Percentiles rank a stretch among this genome's conserved stretches.
These are phyloP conservation scores for Pachyuromys duprasi DNA, from an alignment of 2,797 vertebrate species.

Conservation along the genomic window DNA sequence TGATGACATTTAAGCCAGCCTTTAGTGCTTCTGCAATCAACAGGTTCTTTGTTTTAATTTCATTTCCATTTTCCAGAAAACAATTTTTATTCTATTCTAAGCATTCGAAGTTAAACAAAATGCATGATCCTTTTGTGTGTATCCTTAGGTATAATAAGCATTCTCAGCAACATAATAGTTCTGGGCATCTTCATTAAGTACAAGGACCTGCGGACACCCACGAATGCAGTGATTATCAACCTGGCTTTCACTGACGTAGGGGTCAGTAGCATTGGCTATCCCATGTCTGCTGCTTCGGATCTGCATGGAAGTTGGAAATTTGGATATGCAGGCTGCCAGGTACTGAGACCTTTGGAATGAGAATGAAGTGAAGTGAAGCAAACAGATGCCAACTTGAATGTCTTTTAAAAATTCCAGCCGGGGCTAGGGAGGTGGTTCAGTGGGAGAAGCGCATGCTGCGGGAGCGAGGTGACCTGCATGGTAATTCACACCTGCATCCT, in stretches of 20 bases:
- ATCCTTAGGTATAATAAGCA: conserved; percentile 93
- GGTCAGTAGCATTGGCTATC: conserved; percentile 97
- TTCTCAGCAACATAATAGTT: conserved; percentile 95
- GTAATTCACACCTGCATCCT: not conserved
- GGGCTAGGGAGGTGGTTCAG: not conserved
- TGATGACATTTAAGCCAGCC: not conserved
- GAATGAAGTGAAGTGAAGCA: conserved; percentile 29
- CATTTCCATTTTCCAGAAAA: not conserved
- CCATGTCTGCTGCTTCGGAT: conserved; percentile 98
- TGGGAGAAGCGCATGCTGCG: too few species aligned
- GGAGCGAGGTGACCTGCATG: not conserved
- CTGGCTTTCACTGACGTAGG: conserved; percentile 97
- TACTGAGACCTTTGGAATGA: conserved; percentile 82
- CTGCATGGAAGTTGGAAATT: conserved; percentile 98
- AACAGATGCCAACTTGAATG: conserved; percentile 31
- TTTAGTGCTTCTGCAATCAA: not conserved
- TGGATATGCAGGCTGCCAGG: conserved; percentile 96
- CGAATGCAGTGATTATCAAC: conserved; percentile 98
- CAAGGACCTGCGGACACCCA: conserved; percentile 96
- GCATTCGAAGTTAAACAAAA: not conserved
- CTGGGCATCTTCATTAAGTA: conserved; percentile 96
- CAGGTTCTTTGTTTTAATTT: not conserved
- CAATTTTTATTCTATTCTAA: not conserved
- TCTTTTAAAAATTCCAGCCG: conserved; percentile 40
- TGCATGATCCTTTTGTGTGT: conserved; percentile 48